phyloP scores from a whole-genome alignment of 2,113 vertebrate species.

The Alligator sinensis region DNA sequence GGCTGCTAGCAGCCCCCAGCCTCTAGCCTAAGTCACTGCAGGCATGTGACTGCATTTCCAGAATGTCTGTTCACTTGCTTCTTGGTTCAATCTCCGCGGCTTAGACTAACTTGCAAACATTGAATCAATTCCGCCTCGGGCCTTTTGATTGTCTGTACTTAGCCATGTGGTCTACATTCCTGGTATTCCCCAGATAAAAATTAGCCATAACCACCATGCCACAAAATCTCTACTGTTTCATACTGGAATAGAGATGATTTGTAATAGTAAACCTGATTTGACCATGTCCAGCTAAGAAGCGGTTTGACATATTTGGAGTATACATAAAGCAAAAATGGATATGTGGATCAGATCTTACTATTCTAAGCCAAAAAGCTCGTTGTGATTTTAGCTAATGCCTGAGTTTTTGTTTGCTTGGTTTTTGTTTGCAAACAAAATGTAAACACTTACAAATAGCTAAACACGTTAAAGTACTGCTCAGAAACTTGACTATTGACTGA shows the following conservation, averaged over 20 bases:
- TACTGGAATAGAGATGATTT: background rate
- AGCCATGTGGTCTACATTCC: background rate
- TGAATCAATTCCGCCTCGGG: too few relatives aligned
- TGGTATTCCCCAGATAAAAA: background rate
- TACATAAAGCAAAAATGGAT: background rate
- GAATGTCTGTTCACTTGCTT: background rate
- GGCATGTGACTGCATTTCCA: too few relatives aligned
- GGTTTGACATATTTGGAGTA: background rate
- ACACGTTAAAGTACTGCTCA: background rate
- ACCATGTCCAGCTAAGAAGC: background rate
- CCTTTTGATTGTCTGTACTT: too few relatives aligned
- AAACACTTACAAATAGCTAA: rapidly evolving
- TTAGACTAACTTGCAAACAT: background rate
- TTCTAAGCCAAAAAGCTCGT: rapidly evolving
- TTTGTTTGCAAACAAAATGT: background rate
- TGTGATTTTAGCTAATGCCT: background rate
- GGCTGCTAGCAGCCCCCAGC: too few relatives aligned
- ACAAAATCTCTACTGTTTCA: background rate
- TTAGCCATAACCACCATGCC: background rate
- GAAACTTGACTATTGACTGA: background rate
- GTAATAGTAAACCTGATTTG: background rate
- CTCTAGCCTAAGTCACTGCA: too few relatives aligned
- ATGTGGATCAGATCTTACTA: background rate
- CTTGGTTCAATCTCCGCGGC: background rate
- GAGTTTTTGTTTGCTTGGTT: background rate